Base-by-base conservation (phyloP, 2,113 vertebrate species). In the Microtus oregoni region DNA sequence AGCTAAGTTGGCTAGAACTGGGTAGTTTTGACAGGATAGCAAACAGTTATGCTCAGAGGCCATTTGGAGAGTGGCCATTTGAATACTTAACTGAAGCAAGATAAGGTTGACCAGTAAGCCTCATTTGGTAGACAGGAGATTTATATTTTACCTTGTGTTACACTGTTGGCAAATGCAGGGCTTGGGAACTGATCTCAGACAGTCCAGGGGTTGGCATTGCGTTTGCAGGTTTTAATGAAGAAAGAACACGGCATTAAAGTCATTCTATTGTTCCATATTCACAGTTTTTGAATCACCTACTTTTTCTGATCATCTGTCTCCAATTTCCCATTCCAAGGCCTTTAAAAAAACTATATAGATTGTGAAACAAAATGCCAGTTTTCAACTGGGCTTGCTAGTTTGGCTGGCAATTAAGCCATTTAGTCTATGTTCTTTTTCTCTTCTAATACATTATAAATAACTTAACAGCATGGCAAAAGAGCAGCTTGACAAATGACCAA, bases 361-460 rank as follows among this genome's bases (percentile, higher is more conserved):
- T 50, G 19, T 79, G 75, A 15, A 92, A 86, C 61, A 95, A 88
- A 92, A 89, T 41, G 68, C 0, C 7, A 55, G 63, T 79, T n/a
- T 89, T 95, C 85, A 87, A 0, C 7, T 47, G 82, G 26, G 11
- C 22, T 93, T 95, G 12, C 47, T 89, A 58, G 58, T 82, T 94
- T 41, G 30, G 5, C 35, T 94, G 38, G 32, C 79, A 96, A 73
- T 92, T 87, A 92, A 52, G 35, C 73, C 17, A 79, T 88, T 52
- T 91, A 86, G 68, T 94, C 94, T 94, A 30, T 96, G 52, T 68
- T 95, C 22, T 44, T 90, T 95, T 94, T 81, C 68, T 47, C 86
- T 96, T 93, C 86, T 87, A 58, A 92, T 96, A 44, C 5, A 92
- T 97, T 96, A 97, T 97, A 82, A 83, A 97, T 97, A 95, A 88